Base-by-base conservation (phyloP, 2,113 vertebrate species). In the Salvelinus alpinus region DNA sequence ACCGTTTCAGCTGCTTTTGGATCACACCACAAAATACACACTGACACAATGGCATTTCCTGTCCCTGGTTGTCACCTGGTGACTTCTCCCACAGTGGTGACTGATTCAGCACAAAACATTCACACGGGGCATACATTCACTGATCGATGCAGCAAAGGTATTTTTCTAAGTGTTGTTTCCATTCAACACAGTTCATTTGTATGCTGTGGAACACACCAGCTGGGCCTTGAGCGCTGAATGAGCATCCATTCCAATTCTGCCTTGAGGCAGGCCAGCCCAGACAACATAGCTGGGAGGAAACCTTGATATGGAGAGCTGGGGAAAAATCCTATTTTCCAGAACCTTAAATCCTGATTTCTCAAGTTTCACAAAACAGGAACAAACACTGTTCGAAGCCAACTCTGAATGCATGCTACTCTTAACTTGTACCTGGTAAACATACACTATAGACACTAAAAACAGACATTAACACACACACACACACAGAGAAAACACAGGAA, bases 161-260 rank as follows among this genome's bases (percentile, higher is more conserved):
- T 89, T 91, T 88, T 86, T 78, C 80, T 54, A 68, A 85, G 88
- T 88, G 86, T 89, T 87, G 84, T 87, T 86, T 88, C 90, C 75
- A 89, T 93, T 93, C 92, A 92, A 85, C n/a, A 57, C 73, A 16
- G 88, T 79, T 92, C 88, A 92, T 94, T 93, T 91, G 91, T 93
- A 91, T 92, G 88, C 91, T 20, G 82, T 16, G 76, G 80, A 88
- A 88, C 79, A 34, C 77, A 24, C 82, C 82, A 66, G 85, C 85
- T 65, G 64, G 89, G 88, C 88, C 86, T 79, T 77, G 85, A 79
- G 78, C 78, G 78, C 87, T 90, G 92, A 92, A 91, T 90, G 81
- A 90, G 82, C 81, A 83, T 87, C 88, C 85, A 78, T 78, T 80
- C 88, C 90, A 79, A 82, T 75, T 87, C 86, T 83, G 85, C 80